A percentile compares a stretch with the other conserved stretches of the same genome.
phyloP scores from a whole-genome alignment of 2,888 invertebrate species.

The Leptinotarsa haldemani region DNA sequence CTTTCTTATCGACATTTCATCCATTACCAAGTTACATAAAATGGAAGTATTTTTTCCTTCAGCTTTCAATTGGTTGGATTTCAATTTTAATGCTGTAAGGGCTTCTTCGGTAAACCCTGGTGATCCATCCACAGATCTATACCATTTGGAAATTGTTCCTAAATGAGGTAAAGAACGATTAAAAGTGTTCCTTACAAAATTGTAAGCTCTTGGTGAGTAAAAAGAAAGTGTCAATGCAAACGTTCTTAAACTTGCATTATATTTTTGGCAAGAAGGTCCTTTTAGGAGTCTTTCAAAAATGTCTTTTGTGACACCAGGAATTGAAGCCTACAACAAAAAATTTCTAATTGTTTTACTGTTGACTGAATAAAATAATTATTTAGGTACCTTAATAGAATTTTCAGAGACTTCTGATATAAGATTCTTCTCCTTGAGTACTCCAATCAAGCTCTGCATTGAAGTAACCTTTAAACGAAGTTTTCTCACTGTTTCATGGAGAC shows the following conservation, averaged over 20 bases:
- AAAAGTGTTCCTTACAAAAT: conserved; percentile 38
- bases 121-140: conserved; percentile 32
- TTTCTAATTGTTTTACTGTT: neutral
- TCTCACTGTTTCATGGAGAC: neutral
- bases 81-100: conserved; percentile 42
- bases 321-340: conserved; percentile 2
- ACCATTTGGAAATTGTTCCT: conserved; percentile 35
- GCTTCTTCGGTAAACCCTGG: conserved; percentile 40
- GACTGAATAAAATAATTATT: neutral
- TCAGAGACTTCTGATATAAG: neutral
- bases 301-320: neutral
- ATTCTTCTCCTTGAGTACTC: too few species aligned
- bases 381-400: neutral
- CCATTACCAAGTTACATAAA: conserved; percentile 52
- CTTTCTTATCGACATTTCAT: conserved; percentile 51
- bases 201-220: conserved; percentile 27
- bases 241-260: conserved; percentile 1
- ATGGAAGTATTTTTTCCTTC: conserved; percentile 13
- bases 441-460: too few species aligned
- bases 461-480: too few species aligned
- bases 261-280: neutral
- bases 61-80: neutral
- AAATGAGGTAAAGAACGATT: conserved; percentile 34
- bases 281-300: neutral
- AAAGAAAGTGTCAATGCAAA: too few species aligned